Evolutionary conservation across 2,797 vertebrate genomes (phyloP).

Genomic region (Paramormyrops hopkinsi): DNA sequence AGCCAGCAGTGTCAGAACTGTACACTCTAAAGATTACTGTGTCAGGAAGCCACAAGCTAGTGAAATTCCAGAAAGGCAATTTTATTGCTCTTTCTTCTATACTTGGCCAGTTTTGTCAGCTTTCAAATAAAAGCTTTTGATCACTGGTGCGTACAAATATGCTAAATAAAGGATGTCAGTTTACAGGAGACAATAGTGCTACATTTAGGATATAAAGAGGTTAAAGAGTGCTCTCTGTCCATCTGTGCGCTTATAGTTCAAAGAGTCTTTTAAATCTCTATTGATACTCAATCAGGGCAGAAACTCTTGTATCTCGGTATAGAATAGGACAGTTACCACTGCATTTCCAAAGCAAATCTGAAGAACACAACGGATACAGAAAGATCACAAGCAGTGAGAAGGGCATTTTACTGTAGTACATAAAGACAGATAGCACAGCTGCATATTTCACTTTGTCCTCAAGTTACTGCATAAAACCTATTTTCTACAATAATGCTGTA

Average conservation of each 20-base stretch:
- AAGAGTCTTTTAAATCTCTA: not conserved
- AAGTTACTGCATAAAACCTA: not conserved
- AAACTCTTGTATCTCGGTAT: not conserved
- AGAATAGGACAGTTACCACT: not conserved
- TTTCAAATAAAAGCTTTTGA: slow-evolving; percentile 5
- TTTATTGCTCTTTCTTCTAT: not conserved
- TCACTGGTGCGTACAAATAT: not conserved
- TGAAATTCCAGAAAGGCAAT: not conserved
- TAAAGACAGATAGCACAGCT: not conserved
- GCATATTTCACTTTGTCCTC: not conserved
- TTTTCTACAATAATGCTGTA: not conserved
- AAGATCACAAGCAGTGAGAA: not conserved
- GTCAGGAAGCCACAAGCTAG: not conserved
- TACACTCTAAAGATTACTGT: not conserved
- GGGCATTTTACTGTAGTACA: not conserved
- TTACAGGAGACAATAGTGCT: not conserved
- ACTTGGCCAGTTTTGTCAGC: not conserved
- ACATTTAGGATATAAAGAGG: not conserved
- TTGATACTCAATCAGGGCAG: not conserved
- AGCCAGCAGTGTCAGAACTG: not conserved
- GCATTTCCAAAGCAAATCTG: not conserved
- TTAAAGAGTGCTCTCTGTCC: not conserved
- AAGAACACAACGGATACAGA: not conserved
- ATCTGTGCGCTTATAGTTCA: not conserved
- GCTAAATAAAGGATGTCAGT: not conserved